phyloP scores from a whole-genome alignment of 2,888 invertebrate genomes.

The Cremastobaeus sp. region DNA sequence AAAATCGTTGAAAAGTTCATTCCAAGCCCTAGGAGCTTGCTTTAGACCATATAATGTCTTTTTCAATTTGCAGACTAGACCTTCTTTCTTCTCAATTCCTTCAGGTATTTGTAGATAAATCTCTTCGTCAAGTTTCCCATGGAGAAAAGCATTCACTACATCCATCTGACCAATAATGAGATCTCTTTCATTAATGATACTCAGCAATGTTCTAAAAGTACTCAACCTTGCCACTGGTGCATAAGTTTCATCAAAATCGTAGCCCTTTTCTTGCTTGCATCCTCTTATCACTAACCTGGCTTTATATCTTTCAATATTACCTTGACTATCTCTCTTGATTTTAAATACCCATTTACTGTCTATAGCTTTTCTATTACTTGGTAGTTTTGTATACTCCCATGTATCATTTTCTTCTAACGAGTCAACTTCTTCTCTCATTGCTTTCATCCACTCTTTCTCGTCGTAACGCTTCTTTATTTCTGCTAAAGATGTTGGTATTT shows the following conservation, averaged over 20 bases:
- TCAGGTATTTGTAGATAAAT: slow-evolving; percentile 59
- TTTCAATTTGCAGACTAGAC: slow-evolving; percentile 62
- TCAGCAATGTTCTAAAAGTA: slow-evolving; percentile 50
- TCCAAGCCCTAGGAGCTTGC: slow-evolving; percentile 67
- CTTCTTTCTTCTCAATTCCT: not conserved
- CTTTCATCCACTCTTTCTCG: not conserved
- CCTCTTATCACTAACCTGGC: slow-evolving; percentile 25
- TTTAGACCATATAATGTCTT: slow-evolving; percentile 69
- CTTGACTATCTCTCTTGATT: slow-evolving; percentile 19
- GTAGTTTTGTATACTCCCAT: not conserved
- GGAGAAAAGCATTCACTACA: slow-evolving; percentile 54
- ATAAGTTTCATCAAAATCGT: slow-evolving; percentile 66
- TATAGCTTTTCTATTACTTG: slow-evolving; percentile 19
- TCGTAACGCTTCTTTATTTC: not conserved
- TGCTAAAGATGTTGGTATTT: not conserved
- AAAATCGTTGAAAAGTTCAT: slow-evolving; percentile 61
- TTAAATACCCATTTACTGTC: slow-evolving; percentile 59
- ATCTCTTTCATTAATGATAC: slow-evolving; percentile 57
- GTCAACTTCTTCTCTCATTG: slow-evolving; percentile 14
- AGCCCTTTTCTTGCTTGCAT: slow-evolving; percentile 58
- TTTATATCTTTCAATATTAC: slow-evolving; percentile 64
- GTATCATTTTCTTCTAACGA: not conserved
- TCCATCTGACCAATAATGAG: slow-evolving; percentile 59
- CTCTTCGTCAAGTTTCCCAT: slow-evolving; percentile 34
- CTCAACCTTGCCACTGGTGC: slow-evolving; percentile 64